Conservation (phyloP, 2,888 invertebrate genomes). For the Atethmia centrago region DNA sequence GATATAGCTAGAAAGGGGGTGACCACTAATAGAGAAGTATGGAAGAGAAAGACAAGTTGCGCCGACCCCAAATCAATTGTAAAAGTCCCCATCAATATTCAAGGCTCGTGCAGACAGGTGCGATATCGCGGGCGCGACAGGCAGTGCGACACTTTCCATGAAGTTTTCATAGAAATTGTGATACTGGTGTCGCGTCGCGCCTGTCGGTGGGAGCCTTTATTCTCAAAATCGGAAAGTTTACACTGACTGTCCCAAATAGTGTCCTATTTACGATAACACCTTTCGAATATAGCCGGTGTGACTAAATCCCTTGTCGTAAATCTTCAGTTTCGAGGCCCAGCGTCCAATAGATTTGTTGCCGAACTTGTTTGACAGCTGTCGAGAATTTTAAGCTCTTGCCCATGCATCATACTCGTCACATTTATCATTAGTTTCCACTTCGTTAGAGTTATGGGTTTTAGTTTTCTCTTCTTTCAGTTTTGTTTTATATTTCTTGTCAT, state of each 20-base stretch:
- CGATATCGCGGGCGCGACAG: too few species aligned
- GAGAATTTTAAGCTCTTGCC: conserved; percentile 53
- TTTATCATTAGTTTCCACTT: conserved; percentile 50
- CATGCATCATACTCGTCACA: conserved; percentile 46
- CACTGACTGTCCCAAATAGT: not conserved
- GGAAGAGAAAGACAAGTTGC: too few species aligned
- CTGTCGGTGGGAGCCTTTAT: too few species aligned
- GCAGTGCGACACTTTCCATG: too few species aligned
- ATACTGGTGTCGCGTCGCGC: too few species aligned
- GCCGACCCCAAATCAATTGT: too few species aligned
- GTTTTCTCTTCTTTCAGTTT: conserved; percentile 31
- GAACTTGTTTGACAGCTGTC: conserved; percentile 62
- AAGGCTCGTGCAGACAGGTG: too few species aligned
- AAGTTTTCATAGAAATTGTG: too few species aligned
- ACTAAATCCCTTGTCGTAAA: conserved; percentile 33
- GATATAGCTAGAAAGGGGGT: too few species aligned
- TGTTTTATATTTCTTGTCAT: conserved; percentile 26
- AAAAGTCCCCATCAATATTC: not conserved
- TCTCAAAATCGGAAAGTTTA: not conserved
- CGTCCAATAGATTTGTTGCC: conserved; percentile 59
- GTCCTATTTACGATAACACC: not conserved
- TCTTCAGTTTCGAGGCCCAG: conserved; percentile 37
- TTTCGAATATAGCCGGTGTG: not conserved
- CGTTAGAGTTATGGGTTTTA: conserved; percentile 42
- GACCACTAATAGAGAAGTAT: too few species aligned